These are phyloP conservation scores for Dinomys branickii DNA, from an alignment of 2,113 vertebrate species.

Conservation along the genomic window DNA sequence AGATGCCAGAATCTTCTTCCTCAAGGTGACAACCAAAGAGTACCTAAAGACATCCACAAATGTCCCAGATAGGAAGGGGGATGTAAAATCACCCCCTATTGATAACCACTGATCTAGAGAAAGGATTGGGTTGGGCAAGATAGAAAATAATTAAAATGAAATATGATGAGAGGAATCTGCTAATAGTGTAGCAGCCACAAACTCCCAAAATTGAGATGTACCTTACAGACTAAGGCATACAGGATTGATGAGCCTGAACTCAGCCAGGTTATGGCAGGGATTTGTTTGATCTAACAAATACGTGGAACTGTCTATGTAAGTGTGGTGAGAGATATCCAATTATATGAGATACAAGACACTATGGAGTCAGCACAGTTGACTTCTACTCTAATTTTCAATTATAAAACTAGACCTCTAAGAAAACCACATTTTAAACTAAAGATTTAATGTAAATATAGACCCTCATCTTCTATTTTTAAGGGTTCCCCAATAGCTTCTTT, in stretches of 20 bases:
- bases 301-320: neutral
- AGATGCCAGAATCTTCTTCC: neutral
- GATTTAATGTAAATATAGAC: neutral
- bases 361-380: neutral
- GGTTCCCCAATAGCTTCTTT: neutral
- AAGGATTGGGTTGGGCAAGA: neutral
- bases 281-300: neutral
- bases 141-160: conserved; percentile 14
- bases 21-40: neutral
- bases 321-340: neutral
- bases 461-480: neutral
- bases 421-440: conserved; percentile 29
- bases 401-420: neutral
- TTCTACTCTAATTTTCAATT: conserved; percentile 16
- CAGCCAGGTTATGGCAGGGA: neutral
- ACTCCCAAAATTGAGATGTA: neutral
- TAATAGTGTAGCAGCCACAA: neutral
- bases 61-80: neutral
- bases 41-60: neutral
- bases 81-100: neutral
- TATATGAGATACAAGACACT: neutral
- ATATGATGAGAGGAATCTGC: conserved; percentile 2
- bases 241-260: neutral
- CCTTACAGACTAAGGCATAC: neutral
- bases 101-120: neutral